Evolutionary conservation across 2,797 vertebrate species (phyloP).

Genomic region (Tenualosa thibaudeaui): DNA sequence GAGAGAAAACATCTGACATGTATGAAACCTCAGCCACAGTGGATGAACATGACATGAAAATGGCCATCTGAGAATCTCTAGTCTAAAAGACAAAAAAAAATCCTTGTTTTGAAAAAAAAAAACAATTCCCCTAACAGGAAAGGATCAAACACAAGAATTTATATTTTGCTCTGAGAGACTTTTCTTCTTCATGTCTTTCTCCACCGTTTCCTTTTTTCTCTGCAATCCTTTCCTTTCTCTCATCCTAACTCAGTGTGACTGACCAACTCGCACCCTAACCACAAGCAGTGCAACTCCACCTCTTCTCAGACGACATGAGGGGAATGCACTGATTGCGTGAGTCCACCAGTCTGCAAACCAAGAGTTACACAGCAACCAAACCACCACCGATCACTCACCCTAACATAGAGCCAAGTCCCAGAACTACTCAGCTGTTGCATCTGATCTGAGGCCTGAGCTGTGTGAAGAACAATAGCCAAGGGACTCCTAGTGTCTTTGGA

Average conservation of each 20-base stretch:
- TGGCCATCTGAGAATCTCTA: too few species aligned
- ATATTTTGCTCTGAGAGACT: not conserved
- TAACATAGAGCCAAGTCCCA: not conserved
- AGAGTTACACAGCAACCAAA: constrained; percentile 1
- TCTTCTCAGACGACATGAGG: not conserved
- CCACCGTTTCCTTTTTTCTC: not conserved
- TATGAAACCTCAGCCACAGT: too few species aligned
- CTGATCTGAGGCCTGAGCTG: not conserved
- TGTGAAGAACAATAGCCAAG: not conserved
- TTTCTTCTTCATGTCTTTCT: not conserved
- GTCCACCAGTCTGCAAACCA: not conserved
- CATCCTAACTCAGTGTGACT: not conserved
- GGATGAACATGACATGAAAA: too few species aligned
- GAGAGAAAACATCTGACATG: not conserved
- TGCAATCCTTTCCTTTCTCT: not conserved
- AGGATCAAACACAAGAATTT: not conserved
- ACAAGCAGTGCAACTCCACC: not conserved
- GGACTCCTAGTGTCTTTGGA: not conserved
- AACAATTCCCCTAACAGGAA: not conserved
- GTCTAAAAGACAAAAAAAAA: too few species aligned
- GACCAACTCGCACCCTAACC: not conserved
- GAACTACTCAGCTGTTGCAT: not conserved
- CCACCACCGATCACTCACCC: constrained; percentile 10
- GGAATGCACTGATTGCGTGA: not conserved
- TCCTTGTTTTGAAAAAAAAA: not conserved